phyloP scores from a whole-genome alignment of 2,888 invertebrate genomes.

The Endotricha flammealis region DNA sequence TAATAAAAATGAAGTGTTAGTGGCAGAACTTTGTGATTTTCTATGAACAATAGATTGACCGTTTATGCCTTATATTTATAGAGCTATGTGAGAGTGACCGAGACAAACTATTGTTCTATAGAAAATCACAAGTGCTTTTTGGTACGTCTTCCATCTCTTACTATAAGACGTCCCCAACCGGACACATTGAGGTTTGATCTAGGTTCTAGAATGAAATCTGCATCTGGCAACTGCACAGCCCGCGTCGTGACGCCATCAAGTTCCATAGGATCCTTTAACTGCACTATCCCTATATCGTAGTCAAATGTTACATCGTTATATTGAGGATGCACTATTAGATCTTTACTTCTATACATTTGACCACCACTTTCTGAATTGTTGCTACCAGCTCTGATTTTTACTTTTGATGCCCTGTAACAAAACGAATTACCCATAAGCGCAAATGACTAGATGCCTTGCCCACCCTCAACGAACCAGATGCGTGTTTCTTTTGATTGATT shows the following conservation, averaged over 20 bases:
- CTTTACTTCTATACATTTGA: constrained; percentile 33
- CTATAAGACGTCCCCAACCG: constrained; percentile 60
- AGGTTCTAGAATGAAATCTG: constrained; percentile 26
- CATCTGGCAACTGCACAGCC: constrained; percentile 30
- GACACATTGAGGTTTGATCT: constrained; percentile 41
- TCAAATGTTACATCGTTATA: constrained; percentile 55
- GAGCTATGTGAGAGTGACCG: too few species aligned
- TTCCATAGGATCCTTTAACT: constrained; percentile 39
- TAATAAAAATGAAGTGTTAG: too few species aligned
- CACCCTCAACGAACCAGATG: too few species aligned
- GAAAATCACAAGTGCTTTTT: too few species aligned
- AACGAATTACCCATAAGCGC: too few species aligned
- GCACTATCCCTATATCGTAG: constrained; percentile 64
- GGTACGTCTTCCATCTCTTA: too few species aligned
- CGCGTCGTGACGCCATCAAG: constrained; percentile 41
- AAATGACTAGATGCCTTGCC: too few species aligned
- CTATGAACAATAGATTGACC: too few species aligned
- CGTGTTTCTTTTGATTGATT: too few species aligned
- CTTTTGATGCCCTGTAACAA: constrained; percentile 40
- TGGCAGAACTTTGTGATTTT: too few species aligned
- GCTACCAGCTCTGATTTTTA: constrained; percentile 59
- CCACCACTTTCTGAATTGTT: constrained; percentile 52
- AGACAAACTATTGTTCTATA: too few species aligned
- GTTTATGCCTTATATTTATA: too few species aligned
- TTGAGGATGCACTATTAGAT: constrained; percentile 43